Percentiles rank a stretch among this genome's conserved stretches.
Conservation (phyloP, 2,888 invertebrate genomes). For the Drosophila anomalata region DNA sequence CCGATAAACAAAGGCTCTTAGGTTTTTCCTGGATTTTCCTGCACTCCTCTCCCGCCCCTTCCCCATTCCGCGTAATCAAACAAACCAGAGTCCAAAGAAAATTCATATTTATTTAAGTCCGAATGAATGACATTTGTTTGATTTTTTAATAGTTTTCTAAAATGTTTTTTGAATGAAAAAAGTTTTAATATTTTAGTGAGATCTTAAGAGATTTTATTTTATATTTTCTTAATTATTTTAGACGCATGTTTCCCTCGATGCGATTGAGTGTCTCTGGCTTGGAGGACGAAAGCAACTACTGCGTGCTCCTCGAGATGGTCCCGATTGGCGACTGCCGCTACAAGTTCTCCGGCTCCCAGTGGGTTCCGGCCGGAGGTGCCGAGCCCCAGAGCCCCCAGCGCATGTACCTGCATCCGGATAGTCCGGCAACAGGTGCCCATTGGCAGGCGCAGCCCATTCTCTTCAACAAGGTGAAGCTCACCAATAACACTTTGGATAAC, state of each 20-base stretch:
- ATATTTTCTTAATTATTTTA: constrained; percentile 83
- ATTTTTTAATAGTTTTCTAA: not conserved
- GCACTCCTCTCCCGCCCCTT: not conserved
- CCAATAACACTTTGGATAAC: constrained; percentile 92
- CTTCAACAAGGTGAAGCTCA: constrained; percentile 93
- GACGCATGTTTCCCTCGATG: constrained; percentile 96
- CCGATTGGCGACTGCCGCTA: constrained; percentile 90
- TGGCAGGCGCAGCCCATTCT: constrained; percentile 93
- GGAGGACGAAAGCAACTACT: constrained; percentile 92
- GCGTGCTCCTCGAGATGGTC: constrained; percentile 90
- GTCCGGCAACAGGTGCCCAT: constrained; percentile 92
- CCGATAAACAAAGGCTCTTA: constrained; percentile 49
- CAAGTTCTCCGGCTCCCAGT: constrained; percentile 92
- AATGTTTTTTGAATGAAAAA: not conserved
- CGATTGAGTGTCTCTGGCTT: constrained; percentile 90
- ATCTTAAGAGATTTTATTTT: not conserved
- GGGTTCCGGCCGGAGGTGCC: constrained; percentile 93
- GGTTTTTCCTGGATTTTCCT: constrained; percentile 20
- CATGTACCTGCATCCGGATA: constrained; percentile 93
- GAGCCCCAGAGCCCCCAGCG: constrained; percentile 91
- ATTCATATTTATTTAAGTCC: not conserved
- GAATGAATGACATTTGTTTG: constrained; percentile 2
- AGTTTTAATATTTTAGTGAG: not conserved
- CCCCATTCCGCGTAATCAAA: not conserved
- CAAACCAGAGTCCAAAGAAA: not conserved